Evolutionary conservation across 2,113 vertebrate genomes (phyloP), one percentile per base, ranked within the genome.

Genomic region (Bothrops jararaca): DNA sequence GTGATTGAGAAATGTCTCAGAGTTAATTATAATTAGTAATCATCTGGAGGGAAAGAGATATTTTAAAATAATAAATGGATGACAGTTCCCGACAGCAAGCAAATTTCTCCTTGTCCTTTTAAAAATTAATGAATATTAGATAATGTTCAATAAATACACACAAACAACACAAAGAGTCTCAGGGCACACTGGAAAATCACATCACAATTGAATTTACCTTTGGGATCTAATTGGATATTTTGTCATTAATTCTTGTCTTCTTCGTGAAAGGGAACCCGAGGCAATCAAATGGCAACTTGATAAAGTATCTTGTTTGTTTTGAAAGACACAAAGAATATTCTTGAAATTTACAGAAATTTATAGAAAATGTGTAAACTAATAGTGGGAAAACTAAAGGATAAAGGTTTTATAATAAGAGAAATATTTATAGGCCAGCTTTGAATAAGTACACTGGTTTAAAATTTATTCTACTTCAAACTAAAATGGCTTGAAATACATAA

Each of bases 61-160:
- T n/a, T 9, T 94, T 56, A 15, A 93, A 91, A 34, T 34, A 91
- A 34, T 42, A 94, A 96, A 93, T 8, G 2, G 15, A 94, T 95
- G 56, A 48, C 4, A 92, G 88, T 92, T 95, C 69, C 91, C 11
- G 24, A 85, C 48, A 89, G 88, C 20, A 88, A 11, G 20, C 50
- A 54, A 22, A 45, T 64, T 20, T 23, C 90, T 58, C 26, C 34
- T 42, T 85, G 22, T 53, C 22, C 23, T 54, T 64, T 39, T 74
- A 24, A 90, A 93, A 90, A 6, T 86, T 92, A 90, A 8, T 91
- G 92, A 92, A 20, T 23, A 3, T 2, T 56, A 1, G 60, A n/a
- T 86, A 34, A 39, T 1, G 86, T 42, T 48, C 57, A 86, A 22
- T 12, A 52, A 91, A 39, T 34, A 26, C 7, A 89, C 58, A 80